phyloP scores from a whole-genome alignment of 2,888 invertebrate genomes.

The Drosophila picticornis region DNA sequence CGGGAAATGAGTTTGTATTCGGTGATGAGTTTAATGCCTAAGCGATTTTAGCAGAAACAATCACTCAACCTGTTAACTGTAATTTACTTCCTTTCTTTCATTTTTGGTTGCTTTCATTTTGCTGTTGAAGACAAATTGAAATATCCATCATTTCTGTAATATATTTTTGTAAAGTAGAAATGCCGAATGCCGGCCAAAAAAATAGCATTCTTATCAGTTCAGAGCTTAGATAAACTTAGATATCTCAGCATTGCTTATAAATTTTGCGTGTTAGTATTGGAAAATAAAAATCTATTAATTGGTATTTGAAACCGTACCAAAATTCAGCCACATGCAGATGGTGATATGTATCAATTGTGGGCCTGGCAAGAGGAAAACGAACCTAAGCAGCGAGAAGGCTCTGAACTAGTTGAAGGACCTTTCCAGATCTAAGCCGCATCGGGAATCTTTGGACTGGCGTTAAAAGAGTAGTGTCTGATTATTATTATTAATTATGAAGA shows the following conservation, averaged over 20 bases:
- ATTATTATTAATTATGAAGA: too few relatives aligned
- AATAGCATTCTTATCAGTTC: not conserved
- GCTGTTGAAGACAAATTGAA: not conserved
- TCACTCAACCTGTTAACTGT: constrained; percentile 16
- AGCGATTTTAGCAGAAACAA: constrained; percentile 7
- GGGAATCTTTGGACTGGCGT: not conserved
- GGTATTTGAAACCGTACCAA: not conserved
- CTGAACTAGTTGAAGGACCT: not conserved
- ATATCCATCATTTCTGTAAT: constrained; percentile 20
- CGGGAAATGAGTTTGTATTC: constrained; percentile 25
- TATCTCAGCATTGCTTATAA: not conserved
- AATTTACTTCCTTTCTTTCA: not conserved
- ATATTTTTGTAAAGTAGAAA: constrained; percentile 2
- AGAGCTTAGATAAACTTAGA: not conserved
- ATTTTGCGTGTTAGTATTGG: not conserved
- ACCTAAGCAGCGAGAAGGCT: not conserved
- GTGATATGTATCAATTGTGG: not conserved
- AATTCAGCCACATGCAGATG: not conserved
- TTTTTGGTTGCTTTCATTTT: not conserved
- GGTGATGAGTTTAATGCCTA: not conserved
- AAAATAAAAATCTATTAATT: not conserved
- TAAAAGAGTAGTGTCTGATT: not conserved
- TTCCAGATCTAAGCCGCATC: not conserved
- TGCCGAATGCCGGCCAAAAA: not conserved
- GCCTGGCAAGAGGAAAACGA: not conserved